These are phyloP conservation scores for Magallana gigas DNA, from an alignment of 1,140 invertebrate species.

Conservation along the genomic window DNA sequence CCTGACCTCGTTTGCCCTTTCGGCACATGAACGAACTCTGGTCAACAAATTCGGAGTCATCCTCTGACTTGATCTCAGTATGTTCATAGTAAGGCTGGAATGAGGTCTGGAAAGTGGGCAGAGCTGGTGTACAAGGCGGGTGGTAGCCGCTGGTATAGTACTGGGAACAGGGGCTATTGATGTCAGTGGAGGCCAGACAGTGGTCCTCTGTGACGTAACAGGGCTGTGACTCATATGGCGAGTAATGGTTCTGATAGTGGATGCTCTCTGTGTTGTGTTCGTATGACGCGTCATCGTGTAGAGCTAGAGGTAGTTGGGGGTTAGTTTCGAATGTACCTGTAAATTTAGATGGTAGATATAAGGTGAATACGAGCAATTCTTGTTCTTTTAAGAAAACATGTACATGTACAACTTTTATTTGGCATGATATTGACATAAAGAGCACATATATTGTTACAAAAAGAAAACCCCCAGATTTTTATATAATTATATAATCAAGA, in stretches of 20 bases:
- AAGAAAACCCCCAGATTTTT: too few species aligned
- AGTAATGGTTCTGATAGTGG: not conserved
- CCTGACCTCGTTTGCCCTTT: slow-evolving; percentile 53
- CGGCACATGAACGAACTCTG: slow-evolving; percentile 47
- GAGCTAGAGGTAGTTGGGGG: not conserved
- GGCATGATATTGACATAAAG: too few species aligned
- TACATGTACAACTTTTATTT: too few species aligned
- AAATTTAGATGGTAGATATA: too few species aligned
- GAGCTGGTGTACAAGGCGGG: not conserved
- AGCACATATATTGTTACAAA: too few species aligned
- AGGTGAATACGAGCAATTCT: too few species aligned
- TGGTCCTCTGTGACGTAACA: slow-evolving; percentile 19
- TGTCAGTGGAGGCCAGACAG: not conserved
- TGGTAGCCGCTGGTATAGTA: not conserved
- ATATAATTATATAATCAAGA: too few species aligned
- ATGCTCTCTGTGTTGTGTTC: not conserved
- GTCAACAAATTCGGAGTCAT: slow-evolving; percentile 46
- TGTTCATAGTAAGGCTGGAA: not conserved
- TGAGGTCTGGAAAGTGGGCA: not conserved
- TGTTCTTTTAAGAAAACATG: too few species aligned
- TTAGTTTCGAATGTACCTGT: not conserved
- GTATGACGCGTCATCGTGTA: not conserved
- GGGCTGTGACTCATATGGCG: not conserved
- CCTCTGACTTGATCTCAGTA: not conserved
- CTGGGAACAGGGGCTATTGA: not conserved